These are phyloP conservation scores for Pseudeuparius sepicola DNA, from an alignment of 2,888 invertebrate species.

Conservation along the genomic window DNA sequence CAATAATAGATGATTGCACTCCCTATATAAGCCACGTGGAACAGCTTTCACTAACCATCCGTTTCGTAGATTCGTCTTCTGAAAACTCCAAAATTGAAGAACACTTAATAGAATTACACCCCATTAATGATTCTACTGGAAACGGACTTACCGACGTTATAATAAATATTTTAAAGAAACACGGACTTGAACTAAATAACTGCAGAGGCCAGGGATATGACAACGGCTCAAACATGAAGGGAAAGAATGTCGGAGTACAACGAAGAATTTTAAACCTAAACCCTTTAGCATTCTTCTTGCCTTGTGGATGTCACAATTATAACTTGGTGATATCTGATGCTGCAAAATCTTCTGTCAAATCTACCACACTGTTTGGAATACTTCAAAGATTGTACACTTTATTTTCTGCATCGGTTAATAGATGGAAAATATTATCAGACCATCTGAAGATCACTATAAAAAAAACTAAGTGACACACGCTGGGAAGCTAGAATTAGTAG, in stretches of 20 bases:
- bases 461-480: slow-evolving; percentile 27
- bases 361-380: slow-evolving; percentile 30
- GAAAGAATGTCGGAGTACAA: slow-evolving; percentile 30
- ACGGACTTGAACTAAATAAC: slow-evolving; percentile 25
- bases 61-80: slow-evolving; percentile 6
- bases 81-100: slow-evolving; percentile 3
- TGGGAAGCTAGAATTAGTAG: slow-evolving; percentile 25
- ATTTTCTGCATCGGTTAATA: slow-evolving; percentile 23
- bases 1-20: slow-evolving; percentile 5
- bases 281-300: slow-evolving; percentile 14
- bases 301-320: slow-evolving; percentile 21
- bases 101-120: slow-evolving; percentile 8
- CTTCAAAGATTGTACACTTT: slow-evolving; percentile 26
- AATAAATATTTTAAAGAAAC: slow-evolving; percentile 25
- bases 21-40: slow-evolving; percentile 8
- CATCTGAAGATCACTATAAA: slow-evolving; percentile 17
- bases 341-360: slow-evolving; percentile 25
- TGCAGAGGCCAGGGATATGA: too few relatives aligned
- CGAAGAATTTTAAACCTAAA: slow-evolving; percentile 25
- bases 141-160: slow-evolving; percentile 15
- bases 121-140: slow-evolving; percentile 6
- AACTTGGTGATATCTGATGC: slow-evolving; percentile 20
- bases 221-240: slow-evolving; percentile 31
- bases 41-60: slow-evolving; percentile 7
- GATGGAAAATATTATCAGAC: slow-evolving; percentile 28